A percentile compares a stretch with the other conserved stretches of the same genome.
These are phyloP conservation scores for Procavia capensis DNA, from an alignment of 2,113 vertebrate genomes.

Conservation along the genomic window DNA sequence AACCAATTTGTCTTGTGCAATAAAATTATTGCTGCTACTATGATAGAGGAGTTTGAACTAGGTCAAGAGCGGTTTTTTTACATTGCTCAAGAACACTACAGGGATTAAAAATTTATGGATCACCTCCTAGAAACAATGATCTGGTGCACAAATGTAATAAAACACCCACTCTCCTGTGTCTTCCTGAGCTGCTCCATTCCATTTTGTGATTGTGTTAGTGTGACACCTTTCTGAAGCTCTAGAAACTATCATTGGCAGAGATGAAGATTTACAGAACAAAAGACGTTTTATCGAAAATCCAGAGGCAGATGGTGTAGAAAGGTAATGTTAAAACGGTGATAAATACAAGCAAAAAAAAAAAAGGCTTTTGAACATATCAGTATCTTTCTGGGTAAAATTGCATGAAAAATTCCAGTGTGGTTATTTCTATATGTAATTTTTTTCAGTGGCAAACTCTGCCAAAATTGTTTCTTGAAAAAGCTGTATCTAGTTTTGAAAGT, in stretches of 20 bases:
- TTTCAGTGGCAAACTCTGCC: constrained; percentile 30
- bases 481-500: constrained; percentile 20
- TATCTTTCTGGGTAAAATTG: constrained; percentile 54
- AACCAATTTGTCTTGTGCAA: constrained; percentile 48
- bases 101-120: constrained; percentile 96
- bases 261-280: constrained; percentile 54
- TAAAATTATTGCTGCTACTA: constrained; percentile 71
- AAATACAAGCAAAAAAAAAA: constrained; percentile 15
- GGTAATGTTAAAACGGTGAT: constrained; percentile 71
- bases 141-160: constrained; percentile 92
- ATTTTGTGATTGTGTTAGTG: constrained; percentile 78
- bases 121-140: constrained; percentile 94
- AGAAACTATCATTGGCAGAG: constrained; percentile 51
- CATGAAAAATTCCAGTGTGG: constrained; percentile 40
- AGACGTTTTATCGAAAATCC: constrained; percentile 55
- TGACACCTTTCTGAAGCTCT: constrained; percentile 81
- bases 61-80: constrained; percentile 85
- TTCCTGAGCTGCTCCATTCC: constrained; percentile 79
- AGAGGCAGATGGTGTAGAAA: constrained; percentile 74
- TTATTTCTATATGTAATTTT: constrained; percentile 54
- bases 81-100: constrained; percentile 88
- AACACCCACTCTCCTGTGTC: constrained; percentile 91
- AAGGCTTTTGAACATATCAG: constrained; percentile 4
- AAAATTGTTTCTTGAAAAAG: not conserved
- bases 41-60: constrained; percentile 84